phyloP scores from a whole-genome alignment of 2,113 vertebrate genomes.

The Cynopterus brachyotis region DNA sequence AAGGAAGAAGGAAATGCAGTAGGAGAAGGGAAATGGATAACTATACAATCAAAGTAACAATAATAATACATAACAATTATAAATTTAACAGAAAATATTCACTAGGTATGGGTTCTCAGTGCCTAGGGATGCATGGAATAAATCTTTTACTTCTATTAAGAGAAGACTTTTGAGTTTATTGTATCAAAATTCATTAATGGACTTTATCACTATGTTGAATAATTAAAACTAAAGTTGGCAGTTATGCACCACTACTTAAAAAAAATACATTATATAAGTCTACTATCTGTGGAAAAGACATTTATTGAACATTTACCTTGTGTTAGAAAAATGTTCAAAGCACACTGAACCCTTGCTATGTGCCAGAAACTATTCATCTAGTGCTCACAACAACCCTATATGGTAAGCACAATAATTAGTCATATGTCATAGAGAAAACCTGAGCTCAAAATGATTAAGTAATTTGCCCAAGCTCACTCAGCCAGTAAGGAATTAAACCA shows the following conservation, averaged over 20 bases:
- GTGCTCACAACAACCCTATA: neutral
- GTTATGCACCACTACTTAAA: neutral
- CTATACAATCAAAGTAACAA: neutral
- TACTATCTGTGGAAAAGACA: neutral
- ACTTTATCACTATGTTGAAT: neutral
- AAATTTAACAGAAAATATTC: neutral
- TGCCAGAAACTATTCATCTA: neutral
- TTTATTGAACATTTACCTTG: neutral
- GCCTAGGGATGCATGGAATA: neutral
- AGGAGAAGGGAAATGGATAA: neutral
- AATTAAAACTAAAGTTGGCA: neutral
- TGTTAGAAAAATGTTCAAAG: neutral
- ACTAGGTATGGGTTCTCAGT: neutral
- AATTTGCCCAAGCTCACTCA: neutral
- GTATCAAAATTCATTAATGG: neutral
- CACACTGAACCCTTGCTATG: neutral
- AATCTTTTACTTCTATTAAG: neutral
- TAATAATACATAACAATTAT: neutral
- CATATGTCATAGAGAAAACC: neutral
- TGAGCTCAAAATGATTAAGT: neutral
- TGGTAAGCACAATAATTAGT: neutral
- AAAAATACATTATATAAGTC: neutral
- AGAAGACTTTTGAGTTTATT: neutral
- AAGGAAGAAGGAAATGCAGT: neutral
- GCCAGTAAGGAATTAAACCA: neutral